Percentiles rank a stretch among this genome's conserved stretches.
Evolutionary conservation across 2,888 invertebrate genomes (phyloP).

Genomic region (Sinohyriopsis cumingii): DNA sequence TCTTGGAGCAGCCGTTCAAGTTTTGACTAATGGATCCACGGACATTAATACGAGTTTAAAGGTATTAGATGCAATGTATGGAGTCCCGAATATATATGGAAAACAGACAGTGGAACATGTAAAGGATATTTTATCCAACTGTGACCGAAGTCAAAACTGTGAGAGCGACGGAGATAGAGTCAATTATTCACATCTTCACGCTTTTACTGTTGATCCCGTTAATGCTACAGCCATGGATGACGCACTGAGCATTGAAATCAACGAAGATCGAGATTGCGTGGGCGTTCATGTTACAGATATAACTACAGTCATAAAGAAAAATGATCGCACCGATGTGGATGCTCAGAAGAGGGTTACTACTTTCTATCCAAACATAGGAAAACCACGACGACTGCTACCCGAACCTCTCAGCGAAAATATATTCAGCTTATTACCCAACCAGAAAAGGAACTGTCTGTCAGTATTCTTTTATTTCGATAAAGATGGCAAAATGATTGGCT

Average conservation of each 20-base stretch:
- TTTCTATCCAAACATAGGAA: slow-evolving; percentile 28
- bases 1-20: slow-evolving; percentile 17
- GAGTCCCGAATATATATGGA: slow-evolving; percentile 23
- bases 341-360: slow-evolving; percentile 32
- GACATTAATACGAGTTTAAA: slow-evolving; percentile 7
- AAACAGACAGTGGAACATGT: slow-evolving; percentile 12
- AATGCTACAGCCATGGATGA: slow-evolving; percentile 38
- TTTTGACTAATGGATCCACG: slow-evolving; percentile 4
- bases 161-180: slow-evolving; percentile 5
- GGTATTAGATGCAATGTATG: slow-evolving; percentile 19
- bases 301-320: slow-evolving; percentile 24
- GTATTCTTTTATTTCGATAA: slow-evolving; percentile 23
- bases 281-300: slow-evolving; percentile 47
- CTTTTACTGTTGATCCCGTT: slow-evolving; percentile 39
- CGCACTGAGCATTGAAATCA: slow-evolving; percentile 37
- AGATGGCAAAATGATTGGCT: slow-evolving; percentile 1
- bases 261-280: slow-evolving; percentile 19
- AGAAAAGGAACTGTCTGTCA: slow-evolving; percentile 28
- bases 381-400: slow-evolving; percentile 31
- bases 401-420: slow-evolving; percentile 24
- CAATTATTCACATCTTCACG: slow-evolving; percentile 21
- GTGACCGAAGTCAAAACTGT: background rate
- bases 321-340: slow-evolving; percentile 33
- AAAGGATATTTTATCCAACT: background rate
- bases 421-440: slow-evolving; percentile 21